Base-by-base conservation (phyloP, 1,140 invertebrate species). In the Calosoma granatense region DNA sequence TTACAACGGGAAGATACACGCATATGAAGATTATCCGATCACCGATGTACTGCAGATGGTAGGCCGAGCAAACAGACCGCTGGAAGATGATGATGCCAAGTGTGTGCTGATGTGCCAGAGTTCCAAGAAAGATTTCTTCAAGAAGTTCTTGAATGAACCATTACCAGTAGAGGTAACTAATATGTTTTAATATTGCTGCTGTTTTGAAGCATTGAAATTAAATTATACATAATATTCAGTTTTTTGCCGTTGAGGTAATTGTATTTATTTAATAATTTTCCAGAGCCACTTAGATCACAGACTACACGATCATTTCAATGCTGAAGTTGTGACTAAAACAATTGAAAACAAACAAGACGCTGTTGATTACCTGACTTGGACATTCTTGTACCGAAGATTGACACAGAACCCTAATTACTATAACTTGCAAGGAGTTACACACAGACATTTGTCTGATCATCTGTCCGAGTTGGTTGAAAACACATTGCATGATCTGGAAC, bases 391-490 rank as follows among this genome's bases (percentile, higher is more conserved):
- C 69, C 78, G 96, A 14, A 74, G 97, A 58, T 83, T 99, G 65
- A 98, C 97, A 1, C 95, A 98, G 74, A 99, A 99, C 79, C 97
- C 97, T 6, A 99, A 99, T 73, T 99, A 99, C 70, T 99, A 99
- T 72, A 97, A 97, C 71, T 75, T 99, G 14, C 94, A 98, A 72
- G 94, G 94, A 9, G 90, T 98, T 1, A 94, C 94, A 0, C 95
- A 99, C 76, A 83, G 86, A 52, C 96, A 99, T 77, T 74, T 99
- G 21, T 99, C 96, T 0, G 97, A 99, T 79, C 94, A 98, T 77
- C 75, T 99, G 20, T 99, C 97, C 0, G 97, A 99, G 75, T 70
- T 99, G 30, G 96, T 99, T 1, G 97, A 99, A 72, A 92, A 86
- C 51, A 99, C 97, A 0, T 76, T 99, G 0, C 86, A 82, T 60